Conservation (phyloP, 2,797 vertebrate species). For the Nasua narica region DNA sequence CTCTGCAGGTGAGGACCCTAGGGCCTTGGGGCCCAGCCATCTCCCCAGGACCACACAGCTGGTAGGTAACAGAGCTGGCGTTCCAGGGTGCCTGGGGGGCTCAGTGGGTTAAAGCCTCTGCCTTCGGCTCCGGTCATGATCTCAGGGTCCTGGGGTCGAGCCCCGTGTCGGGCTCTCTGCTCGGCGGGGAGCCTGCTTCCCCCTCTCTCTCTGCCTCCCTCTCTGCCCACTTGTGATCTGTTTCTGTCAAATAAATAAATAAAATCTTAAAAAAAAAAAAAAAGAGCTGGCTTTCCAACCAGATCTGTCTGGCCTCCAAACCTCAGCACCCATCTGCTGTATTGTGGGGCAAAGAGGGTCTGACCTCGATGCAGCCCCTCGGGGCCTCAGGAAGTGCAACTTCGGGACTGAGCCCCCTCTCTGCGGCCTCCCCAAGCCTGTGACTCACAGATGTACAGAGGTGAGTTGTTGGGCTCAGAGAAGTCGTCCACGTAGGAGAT, state of each 20-base stretch:
- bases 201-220: too few species aligned
- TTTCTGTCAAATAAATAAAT: too few species aligned
- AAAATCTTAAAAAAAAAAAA: too few species aligned
- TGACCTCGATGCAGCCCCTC: neutral
- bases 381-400: neutral
- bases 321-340: neutral
- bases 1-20: neutral
- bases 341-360: neutral
- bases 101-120: too few species aligned
- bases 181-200: too few species aligned
- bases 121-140: too few species aligned
- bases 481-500: conserved; percentile 98
- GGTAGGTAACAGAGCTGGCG: neutral
- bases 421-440: neutral
- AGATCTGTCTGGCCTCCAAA: neutral
- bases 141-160: too few species aligned
- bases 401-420: neutral
- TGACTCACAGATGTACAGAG: conserved; percentile 93
- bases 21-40: neutral
- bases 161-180: too few species aligned
- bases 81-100: neutral
- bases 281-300: neutral
- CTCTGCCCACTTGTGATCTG: too few species aligned
- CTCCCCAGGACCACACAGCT: too few species aligned
- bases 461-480: conserved; percentile 90